A percentile compares a stretch with the other conserved stretches of the same genome.
Conservation (phyloP, 2,888 invertebrate genomes). For the Lamproptera curius region DNA sequence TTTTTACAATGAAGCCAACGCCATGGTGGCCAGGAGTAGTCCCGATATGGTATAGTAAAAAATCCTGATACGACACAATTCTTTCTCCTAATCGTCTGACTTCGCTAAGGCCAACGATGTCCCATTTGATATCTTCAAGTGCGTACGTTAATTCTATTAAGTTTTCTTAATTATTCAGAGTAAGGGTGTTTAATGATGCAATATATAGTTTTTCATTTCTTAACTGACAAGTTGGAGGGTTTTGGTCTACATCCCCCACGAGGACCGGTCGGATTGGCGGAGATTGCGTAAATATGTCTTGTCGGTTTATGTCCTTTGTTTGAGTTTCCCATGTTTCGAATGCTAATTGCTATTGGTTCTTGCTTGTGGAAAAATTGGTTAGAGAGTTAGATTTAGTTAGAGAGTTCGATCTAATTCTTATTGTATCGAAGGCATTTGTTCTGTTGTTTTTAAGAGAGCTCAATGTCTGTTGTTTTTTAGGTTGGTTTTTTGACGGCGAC, state of each 20-base stretch:
- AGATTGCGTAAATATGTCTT: neutral
- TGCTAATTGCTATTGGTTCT: slow-evolving; percentile 30
- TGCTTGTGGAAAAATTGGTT: too few species aligned
- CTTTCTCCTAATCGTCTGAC: slow-evolving; percentile 17
- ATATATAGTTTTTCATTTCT: slow-evolving; percentile 12
- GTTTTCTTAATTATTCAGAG: slow-evolving; percentile 27
- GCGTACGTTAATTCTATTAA: slow-evolving; percentile 22
- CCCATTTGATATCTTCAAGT: slow-evolving; percentile 24
- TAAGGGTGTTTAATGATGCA: slow-evolving; percentile 22
- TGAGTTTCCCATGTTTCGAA: slow-evolving; percentile 26
- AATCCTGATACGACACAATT: slow-evolving; percentile 21
- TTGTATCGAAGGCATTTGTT: slow-evolving; percentile 28
- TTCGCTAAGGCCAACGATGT: slow-evolving; percentile 25
- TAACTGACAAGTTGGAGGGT: slow-evolving; percentile 26
- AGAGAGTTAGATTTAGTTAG: slow-evolving; percentile 21
- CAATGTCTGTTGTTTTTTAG: slow-evolving; percentile 24
- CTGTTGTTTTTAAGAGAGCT: slow-evolving; percentile 21
- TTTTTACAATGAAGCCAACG: slow-evolving; percentile 28
- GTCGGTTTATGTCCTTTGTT: slow-evolving; percentile 17
- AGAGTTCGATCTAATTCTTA: slow-evolving; percentile 27
- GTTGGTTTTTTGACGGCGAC: neutral
- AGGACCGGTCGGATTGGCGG: too few species aligned
- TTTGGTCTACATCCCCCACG: slow-evolving; percentile 16
- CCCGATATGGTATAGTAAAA: slow-evolving; percentile 26
- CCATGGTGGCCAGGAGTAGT: slow-evolving; percentile 27